These are phyloP conservation scores for Alectoris magna DNA, from an alignment of 2,797 vertebrate genomes.

Conservation along the genomic window DNA sequence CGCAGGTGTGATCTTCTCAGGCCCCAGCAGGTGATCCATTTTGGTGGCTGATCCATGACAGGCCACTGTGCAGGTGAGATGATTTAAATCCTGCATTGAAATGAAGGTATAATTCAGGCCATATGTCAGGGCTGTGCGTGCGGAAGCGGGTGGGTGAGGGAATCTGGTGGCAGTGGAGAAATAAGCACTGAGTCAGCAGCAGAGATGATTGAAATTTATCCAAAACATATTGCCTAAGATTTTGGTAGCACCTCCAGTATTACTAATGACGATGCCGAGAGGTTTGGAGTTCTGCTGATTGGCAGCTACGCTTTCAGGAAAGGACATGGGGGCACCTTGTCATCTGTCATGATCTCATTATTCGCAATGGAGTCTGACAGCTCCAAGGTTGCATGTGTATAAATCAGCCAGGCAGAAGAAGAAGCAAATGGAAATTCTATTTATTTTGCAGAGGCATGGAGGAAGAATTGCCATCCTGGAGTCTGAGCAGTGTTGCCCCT, in stretches of 20 bases:
- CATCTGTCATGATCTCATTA: background rate
- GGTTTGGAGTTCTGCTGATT: background rate
- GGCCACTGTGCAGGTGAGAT: constrained; percentile 25
- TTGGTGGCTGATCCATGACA: constrained; percentile 3
- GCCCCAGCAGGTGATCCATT: constrained; percentile 8
- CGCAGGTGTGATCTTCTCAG: constrained; percentile 11
- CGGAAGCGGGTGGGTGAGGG: background rate
- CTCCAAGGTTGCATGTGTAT: background rate
- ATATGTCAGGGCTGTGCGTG: constrained; percentile 3
- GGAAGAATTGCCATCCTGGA: background rate
- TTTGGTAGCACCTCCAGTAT: background rate
- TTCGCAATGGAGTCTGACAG: background rate
- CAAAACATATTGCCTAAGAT: constrained; percentile 3
- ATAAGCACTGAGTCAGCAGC: constrained; percentile 34
- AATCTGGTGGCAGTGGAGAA: background rate
- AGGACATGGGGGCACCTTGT: background rate
- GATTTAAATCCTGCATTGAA: constrained; percentile 48
- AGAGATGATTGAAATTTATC: constrained; percentile 31
- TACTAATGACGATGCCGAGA: background rate
- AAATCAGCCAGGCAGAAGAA: background rate
- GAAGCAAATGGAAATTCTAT: background rate
- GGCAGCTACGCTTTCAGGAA: background rate
- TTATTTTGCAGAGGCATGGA: background rate
- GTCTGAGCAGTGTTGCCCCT: background rate
- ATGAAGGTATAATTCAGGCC: constrained; percentile 40